Evolutionary conservation across 1,140 invertebrate species (phyloP), one percentile per base, ranked within the genome.

Genomic region (Campodea augens): DNA sequence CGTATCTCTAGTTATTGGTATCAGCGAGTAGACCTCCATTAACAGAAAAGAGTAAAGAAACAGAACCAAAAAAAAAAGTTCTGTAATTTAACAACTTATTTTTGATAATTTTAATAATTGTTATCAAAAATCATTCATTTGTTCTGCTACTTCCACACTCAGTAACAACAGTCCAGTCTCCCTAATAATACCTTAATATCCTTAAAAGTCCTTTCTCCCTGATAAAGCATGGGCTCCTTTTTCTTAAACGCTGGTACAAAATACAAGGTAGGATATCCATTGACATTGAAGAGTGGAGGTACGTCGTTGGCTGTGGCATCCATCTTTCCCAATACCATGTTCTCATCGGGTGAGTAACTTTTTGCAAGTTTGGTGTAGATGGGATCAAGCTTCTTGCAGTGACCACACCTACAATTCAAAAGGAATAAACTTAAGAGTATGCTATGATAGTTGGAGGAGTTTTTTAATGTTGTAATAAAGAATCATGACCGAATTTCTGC

Each of bases 181-280:
- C n/a, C n/a, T n/a, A n/a, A n/a, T n/a, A 32, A 32, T 15, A 10
- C 59, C 53, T 58, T 63, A 4, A 70, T 48, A 41, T 63, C 57
- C 44, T 64, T 59, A 0, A 64, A 46, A 38, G 59, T 60, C 37
- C 67, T 50, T 38, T 67, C 65, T 12, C 67, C 68, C 29, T 55
- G 53, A 47, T 67, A 71, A 5, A 59, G 53, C 38, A 65, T 54
- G 1, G 62, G 59, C 21, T 63, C 60, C 20, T 59, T 52, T 50
- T 68, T 67, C 43, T 64, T 64, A 7, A 50, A 54, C 13, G 60
- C 56, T 39, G 62, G 61, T 15, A 69, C 54, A 47, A 67, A 70
- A 49, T 63, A 70, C 18, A 71, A 59, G 0, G 69, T 69, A 5
- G 69, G 69, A 50, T 67, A 71, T 5, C 68, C 69, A 45, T 63